Conservation (phyloP, 1,140 invertebrate genomes). For the Planococcus citri region DNA sequence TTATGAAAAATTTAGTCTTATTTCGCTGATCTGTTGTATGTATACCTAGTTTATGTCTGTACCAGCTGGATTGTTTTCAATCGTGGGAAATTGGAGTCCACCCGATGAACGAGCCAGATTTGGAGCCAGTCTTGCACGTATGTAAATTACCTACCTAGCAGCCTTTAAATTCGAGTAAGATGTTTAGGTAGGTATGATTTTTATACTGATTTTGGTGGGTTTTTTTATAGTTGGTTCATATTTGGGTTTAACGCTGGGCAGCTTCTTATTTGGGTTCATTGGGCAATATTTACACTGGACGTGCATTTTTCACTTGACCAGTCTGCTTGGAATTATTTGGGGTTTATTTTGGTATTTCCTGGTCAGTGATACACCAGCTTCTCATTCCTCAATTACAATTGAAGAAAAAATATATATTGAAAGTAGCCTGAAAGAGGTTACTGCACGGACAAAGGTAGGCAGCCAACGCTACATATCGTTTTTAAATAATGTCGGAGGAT, state of each 20-base stretch:
- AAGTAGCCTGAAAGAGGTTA: not conserved
- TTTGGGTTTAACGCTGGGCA: slow-evolving; percentile 52
- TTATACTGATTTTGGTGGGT: too few species aligned
- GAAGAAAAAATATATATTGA: slow-evolving; percentile 18
- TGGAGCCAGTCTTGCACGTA: not conserved
- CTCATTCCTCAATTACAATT: slow-evolving; percentile 7
- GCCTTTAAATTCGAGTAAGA: too few species aligned
- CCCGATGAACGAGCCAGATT: not conserved
- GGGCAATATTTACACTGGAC: slow-evolving; percentile 55
- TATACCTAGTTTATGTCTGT: not conserved
- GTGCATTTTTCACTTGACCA: slow-evolving; percentile 57
- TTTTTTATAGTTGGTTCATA: slow-evolving; percentile 35
- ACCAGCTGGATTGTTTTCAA: not conserved
- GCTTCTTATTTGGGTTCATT: slow-evolving; percentile 51
- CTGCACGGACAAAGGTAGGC: not conserved
- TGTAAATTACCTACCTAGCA: too few species aligned
- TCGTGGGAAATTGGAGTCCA: slow-evolving; percentile 1
- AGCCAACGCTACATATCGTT: too few species aligned
- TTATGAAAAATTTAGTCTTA: not conserved
- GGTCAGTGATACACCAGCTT: slow-evolving; percentile 38
- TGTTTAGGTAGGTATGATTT: too few species aligned
- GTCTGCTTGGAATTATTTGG: slow-evolving; percentile 56
- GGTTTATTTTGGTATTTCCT: slow-evolving; percentile 37
- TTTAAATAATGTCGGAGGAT: too few species aligned
- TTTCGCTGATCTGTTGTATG: not conserved